A percentile compares a stretch with the other conserved stretches of the same genome.
phyloP scores from a whole-genome alignment of 2,113 vertebrate species.

The Pangasianodon gigas region DNA sequence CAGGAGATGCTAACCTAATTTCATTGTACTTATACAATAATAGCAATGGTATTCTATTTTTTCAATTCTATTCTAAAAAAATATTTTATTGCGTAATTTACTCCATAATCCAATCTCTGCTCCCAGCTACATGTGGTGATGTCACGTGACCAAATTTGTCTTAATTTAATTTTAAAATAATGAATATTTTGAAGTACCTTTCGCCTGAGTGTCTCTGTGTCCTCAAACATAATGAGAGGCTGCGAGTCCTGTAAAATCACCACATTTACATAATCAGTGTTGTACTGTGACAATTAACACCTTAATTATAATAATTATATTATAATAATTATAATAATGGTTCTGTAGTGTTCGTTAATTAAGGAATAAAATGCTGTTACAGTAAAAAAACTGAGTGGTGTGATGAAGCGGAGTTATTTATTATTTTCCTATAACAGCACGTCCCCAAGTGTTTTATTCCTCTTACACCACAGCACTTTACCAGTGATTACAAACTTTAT shows the following conservation, averaged over 20 bases:
- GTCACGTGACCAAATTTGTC: background rate
- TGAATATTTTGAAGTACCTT: conserved; percentile 24
- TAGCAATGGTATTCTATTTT: background rate
- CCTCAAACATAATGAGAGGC: conserved; percentile 72
- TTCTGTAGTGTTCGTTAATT: background rate
- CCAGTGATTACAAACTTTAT: too few relatives aligned
- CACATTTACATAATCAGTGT: background rate
- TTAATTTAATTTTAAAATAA: background rate
- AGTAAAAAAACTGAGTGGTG: background rate
- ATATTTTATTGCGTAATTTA: background rate
- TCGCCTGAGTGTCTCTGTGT: conserved; percentile 46
- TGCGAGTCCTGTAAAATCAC: conserved; percentile 60
- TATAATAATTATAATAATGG: background rate
- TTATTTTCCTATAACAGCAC: background rate
- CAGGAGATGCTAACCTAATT: background rate
- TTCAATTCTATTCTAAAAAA: background rate
- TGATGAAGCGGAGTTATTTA: background rate
- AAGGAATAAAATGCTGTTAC: background rate
- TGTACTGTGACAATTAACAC: background rate
- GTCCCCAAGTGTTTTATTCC: background rate
- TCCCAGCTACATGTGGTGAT: background rate
- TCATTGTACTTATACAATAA: background rate
- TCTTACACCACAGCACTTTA: background rate
- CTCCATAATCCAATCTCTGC: background rate
- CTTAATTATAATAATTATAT: background rate